Conservation (phyloP, 2,888 invertebrate species). For the Steromphala cineraria region DNA sequence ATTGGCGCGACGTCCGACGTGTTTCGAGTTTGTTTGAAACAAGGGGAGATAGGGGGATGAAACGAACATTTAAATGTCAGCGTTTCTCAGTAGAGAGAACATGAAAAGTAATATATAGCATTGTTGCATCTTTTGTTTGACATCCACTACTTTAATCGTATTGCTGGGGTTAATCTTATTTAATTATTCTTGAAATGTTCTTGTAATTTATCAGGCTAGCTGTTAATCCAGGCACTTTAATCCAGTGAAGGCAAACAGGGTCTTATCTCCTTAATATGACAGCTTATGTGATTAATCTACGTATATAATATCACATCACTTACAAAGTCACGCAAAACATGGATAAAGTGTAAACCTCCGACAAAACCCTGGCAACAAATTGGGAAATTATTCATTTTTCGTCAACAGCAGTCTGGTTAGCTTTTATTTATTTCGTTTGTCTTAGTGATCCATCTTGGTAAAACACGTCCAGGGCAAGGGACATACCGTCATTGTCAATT, state of each 20-base stretch:
- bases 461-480: too few relatives aligned
- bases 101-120: neutral
- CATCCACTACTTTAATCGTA: neutral
- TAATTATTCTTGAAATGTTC: neutral
- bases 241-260: neutral
- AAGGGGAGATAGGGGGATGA: neutral
- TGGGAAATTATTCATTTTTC: too few relatives aligned
- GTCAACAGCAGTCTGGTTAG: too few relatives aligned
- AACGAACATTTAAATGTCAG: constrained; percentile 2
- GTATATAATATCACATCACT: too few relatives aligned
- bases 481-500: too few relatives aligned
- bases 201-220: neutral
- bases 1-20: neutral
- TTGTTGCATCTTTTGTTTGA: neutral
- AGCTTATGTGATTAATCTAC: too few relatives aligned
- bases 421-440: too few relatives aligned
- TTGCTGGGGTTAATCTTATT: neutral
- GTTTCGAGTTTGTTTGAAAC: neutral
- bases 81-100: constrained; percentile 1
- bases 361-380: too few relatives aligned
- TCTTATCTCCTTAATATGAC: too few relatives aligned
- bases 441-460: too few relatives aligned
- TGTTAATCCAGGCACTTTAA: neutral
- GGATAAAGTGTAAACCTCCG: too few relatives aligned
- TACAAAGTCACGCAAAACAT: too few relatives aligned